Conservation (phyloP, 2,888 invertebrate genomes). For the Lobophora halterata region DNA sequence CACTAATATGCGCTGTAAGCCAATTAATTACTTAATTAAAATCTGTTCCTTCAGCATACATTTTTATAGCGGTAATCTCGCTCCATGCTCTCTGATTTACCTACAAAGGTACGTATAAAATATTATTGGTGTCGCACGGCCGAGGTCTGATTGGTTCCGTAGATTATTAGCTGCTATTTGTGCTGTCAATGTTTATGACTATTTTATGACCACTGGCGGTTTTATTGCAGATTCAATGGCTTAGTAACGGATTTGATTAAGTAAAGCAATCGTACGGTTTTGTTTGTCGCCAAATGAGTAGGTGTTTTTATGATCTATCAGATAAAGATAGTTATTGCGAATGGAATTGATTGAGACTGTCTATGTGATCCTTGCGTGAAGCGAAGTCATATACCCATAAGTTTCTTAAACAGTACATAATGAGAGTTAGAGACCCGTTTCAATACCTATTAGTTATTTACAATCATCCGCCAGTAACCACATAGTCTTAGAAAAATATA, state of each 20-base stretch:
- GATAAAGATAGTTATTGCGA: conserved; percentile 16
- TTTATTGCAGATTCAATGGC: conserved; percentile 74
- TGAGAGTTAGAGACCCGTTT: too few relatives aligned
- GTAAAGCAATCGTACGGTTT: conserved; percentile 60
- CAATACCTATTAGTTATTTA: too few relatives aligned
- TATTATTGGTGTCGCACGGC: conserved; percentile 46
- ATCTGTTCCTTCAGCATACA: conserved; percentile 61
- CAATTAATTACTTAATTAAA: conserved; percentile 65
- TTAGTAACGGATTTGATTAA: conserved; percentile 74
- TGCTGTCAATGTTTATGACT: conserved; percentile 75
- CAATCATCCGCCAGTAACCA: too few relatives aligned
- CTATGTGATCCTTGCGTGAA: too few relatives aligned
- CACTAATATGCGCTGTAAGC: conserved; percentile 36
- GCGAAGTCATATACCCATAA: too few relatives aligned
- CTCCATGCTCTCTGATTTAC: conserved; percentile 49
- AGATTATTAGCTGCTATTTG: conserved; percentile 75
- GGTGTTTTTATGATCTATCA: conserved; percentile 42
- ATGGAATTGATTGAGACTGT: conserved; percentile 1
- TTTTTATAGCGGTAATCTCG: conserved; percentile 69
- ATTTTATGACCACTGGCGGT: conserved; percentile 70
- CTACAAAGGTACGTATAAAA: conserved; percentile 65
- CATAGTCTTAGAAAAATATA: too few relatives aligned
- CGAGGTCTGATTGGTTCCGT: conserved; percentile 63
- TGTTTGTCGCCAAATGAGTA: conserved; percentile 53
- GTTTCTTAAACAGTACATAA: too few relatives aligned